phyloP scores from a whole-genome alignment of 2,113 vertebrate genomes.

The Cacatua alba region DNA sequence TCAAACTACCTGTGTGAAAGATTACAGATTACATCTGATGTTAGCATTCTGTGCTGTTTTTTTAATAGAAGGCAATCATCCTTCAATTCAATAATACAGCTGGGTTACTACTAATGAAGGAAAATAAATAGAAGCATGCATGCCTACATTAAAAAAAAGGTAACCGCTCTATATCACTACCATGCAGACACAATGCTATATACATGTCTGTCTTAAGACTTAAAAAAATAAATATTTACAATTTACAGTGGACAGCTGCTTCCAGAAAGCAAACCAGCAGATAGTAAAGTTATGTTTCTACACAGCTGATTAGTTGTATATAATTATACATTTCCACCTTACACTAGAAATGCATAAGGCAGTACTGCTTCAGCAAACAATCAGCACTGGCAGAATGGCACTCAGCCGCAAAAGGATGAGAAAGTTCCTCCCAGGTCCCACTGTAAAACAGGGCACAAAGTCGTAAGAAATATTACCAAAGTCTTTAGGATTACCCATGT shows the following conservation, averaged over 20 bases:
- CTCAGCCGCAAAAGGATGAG: neutral
- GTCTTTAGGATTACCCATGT: accelerated
- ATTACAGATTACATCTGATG: neutral
- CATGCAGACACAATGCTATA: neutral
- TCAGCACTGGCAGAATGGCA: neutral
- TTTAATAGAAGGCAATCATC: neutral
- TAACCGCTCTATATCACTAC: neutral
- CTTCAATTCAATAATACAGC: neutral
- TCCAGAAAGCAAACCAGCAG: neutral
- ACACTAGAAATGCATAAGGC: neutral
- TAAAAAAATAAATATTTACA: neutral
- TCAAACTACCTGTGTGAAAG: neutral
- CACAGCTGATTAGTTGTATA: neutral
- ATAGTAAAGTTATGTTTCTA: neutral
- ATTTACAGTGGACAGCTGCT: neutral
- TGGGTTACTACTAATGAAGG: neutral
- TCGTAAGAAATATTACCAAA: neutral
- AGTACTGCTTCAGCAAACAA: neutral
- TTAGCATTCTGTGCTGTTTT: neutral
- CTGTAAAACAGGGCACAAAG: accelerated
- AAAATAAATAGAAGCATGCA: neutral
- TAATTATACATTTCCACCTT: neutral
- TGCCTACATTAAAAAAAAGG: neutral
- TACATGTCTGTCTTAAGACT: neutral
- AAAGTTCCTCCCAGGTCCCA: accelerated